phyloP scores from a whole-genome alignment of 2,888 invertebrate species.

The Sabatieria punctata region DNA sequence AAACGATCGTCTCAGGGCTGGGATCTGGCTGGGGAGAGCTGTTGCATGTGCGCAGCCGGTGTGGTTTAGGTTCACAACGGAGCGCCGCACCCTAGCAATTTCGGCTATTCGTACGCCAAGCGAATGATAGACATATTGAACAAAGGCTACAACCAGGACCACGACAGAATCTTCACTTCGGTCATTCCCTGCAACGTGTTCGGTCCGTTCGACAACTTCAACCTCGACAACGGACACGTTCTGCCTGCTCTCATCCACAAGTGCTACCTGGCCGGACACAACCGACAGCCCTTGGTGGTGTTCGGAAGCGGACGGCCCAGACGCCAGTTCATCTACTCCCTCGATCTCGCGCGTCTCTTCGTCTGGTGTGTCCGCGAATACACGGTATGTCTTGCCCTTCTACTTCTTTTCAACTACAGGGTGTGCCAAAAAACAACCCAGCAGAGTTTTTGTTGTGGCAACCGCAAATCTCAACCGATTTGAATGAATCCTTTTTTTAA shows the following conservation, averaged over 20 bases:
- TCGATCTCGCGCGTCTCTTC: constrained; percentile 74
- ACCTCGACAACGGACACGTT: constrained; percentile 44
- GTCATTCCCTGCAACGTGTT: constrained; percentile 96
- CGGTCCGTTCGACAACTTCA: constrained; percentile 88
- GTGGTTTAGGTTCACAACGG: constrained; percentile 78
- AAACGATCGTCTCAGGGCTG: no score
- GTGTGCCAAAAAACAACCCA: no score
- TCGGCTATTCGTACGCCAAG: constrained; percentile 95
- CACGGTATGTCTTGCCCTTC: no score
- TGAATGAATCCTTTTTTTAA: no score
- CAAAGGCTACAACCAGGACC: constrained; percentile 39
- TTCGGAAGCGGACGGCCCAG: constrained; percentile 80
- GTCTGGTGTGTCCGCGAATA: constrained; percentile 78
- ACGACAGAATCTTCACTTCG: constrained; percentile 65
- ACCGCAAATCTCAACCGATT: no score
- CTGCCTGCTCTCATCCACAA: constrained; percentile 71
- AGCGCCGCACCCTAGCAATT: constrained; percentile 88
- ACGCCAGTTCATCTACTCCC: constrained; percentile 89
- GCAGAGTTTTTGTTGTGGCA: no score
- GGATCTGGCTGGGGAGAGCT: no score
- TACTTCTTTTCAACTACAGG: no score
- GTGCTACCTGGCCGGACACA: constrained; percentile 38
- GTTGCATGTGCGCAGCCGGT: no score
- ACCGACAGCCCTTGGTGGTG: constrained; percentile 49
- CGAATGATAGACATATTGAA: constrained; percentile 85